Evolutionary conservation across 2,113 vertebrate species (phyloP).

Genomic region (Crypturellus undulatus): DNA sequence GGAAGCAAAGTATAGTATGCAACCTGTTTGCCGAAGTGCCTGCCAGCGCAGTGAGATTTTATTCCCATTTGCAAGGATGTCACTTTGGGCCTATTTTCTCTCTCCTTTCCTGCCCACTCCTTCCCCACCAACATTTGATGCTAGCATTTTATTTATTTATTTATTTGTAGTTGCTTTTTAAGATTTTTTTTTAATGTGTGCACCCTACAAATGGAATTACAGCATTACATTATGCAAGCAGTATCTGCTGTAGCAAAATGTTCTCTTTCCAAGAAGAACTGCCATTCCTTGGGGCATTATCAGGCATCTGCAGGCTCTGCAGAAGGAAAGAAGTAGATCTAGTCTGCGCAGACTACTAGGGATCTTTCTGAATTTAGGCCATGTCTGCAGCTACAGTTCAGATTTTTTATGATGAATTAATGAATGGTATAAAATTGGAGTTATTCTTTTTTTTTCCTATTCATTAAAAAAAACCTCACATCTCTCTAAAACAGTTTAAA

Average conservation of each 20-base stretch:
- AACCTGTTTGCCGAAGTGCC: slow-evolving; percentile 65
- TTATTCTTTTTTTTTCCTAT: background rate
- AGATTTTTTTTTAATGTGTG: background rate
- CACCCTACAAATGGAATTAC: background rate
- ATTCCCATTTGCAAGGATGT: background rate
- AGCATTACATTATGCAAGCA: background rate
- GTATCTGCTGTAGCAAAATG: background rate
- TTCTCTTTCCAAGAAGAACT: background rate
- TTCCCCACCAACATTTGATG: background rate
- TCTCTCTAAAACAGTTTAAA: too few relatives aligned
- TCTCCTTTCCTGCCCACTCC: background rate
- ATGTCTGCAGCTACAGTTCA: background rate
- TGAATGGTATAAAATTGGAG: background rate
- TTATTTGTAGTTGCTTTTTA: background rate
- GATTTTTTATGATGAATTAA: background rate
- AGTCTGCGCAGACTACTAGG: background rate
- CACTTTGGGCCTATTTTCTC: slow-evolving; percentile 9
- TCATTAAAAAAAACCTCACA: background rate
- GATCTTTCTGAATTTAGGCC: background rate
- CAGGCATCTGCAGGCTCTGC: background rate
- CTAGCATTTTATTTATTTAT: background rate
- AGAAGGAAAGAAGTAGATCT: background rate
- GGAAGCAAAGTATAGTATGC: slow-evolving; percentile 55
- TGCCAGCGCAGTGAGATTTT: slow-evolving; percentile 62
- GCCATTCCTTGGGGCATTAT: background rate